These are phyloP conservation scores for Lycopodina hypogea DNA, from an alignment of 37 sponge, comb jelly and placozoan genomes.

Conservation along the genomic window DNA sequence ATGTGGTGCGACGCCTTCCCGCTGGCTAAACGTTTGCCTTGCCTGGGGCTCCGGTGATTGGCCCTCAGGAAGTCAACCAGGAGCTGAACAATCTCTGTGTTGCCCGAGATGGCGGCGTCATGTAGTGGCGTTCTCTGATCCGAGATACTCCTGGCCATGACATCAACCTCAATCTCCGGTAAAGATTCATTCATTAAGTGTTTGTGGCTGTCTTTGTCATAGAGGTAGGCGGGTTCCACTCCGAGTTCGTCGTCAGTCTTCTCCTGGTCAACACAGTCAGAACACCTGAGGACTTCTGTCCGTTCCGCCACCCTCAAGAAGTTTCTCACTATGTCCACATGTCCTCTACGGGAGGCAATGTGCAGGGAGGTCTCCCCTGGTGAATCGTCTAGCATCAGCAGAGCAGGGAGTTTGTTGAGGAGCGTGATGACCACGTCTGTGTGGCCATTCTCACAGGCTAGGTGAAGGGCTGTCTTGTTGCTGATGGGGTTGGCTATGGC, in stretches of 20 bases:
- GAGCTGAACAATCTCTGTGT: constrained; percentile 42
- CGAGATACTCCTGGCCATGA: neutral
- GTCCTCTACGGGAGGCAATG: constrained; percentile 56
- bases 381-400: constrained; percentile 43
- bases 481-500: constrained; percentile 28
- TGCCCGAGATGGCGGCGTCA: constrained; percentile 49
- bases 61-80: constrained; percentile 34
- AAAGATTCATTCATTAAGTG: constrained; percentile 18
- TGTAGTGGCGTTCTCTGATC: constrained; percentile 60
- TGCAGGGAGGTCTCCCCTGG: constrained; percentile 59
- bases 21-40: neutral
- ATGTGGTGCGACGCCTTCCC: neutral
- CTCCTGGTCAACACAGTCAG: neutral
- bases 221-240: constrained; percentile 12
- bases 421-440: constrained; percentile 37
- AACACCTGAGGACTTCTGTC: constrained; percentile 7
- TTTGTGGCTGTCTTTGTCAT: neutral
- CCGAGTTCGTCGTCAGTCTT: neutral
- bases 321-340: constrained; percentile 41
- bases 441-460: constrained; percentile 43
- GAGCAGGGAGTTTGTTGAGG: constrained; percentile 43
- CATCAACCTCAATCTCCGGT: constrained; percentile 37
- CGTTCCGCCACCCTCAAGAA: constrained; percentile 48
- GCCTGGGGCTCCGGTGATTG: neutral
- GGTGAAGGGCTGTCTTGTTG: constrained; percentile 65